These are phyloP conservation scores for Drosophila lacicola DNA, from an alignment of 2,888 invertebrate genomes.

Conservation along the genomic window DNA sequence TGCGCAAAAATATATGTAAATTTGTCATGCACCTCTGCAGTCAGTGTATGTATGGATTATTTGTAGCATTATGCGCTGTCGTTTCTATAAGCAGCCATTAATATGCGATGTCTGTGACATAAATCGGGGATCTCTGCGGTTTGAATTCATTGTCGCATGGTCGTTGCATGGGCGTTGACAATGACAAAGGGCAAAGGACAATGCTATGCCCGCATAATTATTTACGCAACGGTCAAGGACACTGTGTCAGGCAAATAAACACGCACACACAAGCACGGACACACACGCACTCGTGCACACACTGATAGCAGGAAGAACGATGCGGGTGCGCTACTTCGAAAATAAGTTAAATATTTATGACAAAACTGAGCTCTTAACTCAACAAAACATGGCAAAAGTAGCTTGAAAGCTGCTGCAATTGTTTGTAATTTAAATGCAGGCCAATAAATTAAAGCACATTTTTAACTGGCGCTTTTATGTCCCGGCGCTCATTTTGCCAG, in stretches of 20 bases:
- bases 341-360: slow-evolving; percentile 63
- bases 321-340: slow-evolving; percentile 6
- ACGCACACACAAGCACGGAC: background rate
- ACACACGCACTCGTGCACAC: background rate
- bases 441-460: slow-evolving; percentile 69
- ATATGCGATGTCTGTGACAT: slow-evolving; percentile 56
- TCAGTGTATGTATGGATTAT: slow-evolving; percentile 28
- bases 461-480: slow-evolving; percentile 61
- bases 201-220: slow-evolving; percentile 40
- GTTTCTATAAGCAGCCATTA: slow-evolving; percentile 64
- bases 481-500: slow-evolving; percentile 46
- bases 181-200: slow-evolving; percentile 28
- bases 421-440: slow-evolving; percentile 63
- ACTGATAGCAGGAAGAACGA: background rate
- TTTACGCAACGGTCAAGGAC: slow-evolving; percentile 67
- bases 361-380: slow-evolving; percentile 44
- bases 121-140: slow-evolving; percentile 63
- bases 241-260: slow-evolving; percentile 12
- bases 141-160: slow-evolving; percentile 62
- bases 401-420: slow-evolving; percentile 26
- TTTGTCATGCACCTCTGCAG: slow-evolving; percentile 37
- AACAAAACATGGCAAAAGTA: slow-evolving; percentile 18
- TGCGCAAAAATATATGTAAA: slow-evolving; percentile 53
- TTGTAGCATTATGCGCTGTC: slow-evolving; percentile 10
- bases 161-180: slow-evolving; percentile 30